Percentiles rank a stretch among this genome's conserved stretches.
Conservation (phyloP, 2,888 invertebrate genomes). For the Protonemura montana region DNA sequence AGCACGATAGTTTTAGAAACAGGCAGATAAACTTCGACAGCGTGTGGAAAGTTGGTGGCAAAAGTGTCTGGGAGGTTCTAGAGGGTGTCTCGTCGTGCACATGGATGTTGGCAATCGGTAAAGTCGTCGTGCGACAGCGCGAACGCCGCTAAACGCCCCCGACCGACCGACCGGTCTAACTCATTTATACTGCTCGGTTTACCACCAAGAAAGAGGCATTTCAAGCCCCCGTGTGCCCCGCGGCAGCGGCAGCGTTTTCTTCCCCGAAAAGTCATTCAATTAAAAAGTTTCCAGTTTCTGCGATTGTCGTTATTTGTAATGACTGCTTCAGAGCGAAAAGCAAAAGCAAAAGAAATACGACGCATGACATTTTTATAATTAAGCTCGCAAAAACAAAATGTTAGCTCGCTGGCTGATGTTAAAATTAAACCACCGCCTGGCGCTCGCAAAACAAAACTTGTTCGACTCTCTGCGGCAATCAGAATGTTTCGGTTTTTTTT, state of each 20-base stretch:
- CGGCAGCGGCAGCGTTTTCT: background rate
- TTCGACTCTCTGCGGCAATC: background rate
- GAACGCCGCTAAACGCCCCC: too few relatives aligned
- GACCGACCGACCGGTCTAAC: too few relatives aligned
- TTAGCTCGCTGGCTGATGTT: background rate
- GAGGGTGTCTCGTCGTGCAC: background rate
- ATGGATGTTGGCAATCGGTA: background rate
- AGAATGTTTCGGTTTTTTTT: background rate
- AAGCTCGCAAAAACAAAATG: background rate
- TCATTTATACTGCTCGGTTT: too few relatives aligned
- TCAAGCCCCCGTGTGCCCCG: background rate
- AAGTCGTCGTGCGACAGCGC: background rate
- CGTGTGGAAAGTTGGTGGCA: too few relatives aligned
- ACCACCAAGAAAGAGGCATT: too few relatives aligned
- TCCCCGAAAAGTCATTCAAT: background rate
- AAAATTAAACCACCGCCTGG: background rate
- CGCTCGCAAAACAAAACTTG: background rate
- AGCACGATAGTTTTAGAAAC: background rate
- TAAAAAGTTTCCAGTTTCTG: slow-evolving; percentile 1
- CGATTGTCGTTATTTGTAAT: background rate
- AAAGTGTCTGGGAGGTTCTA: too few relatives aligned
- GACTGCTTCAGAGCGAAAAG: background rate
- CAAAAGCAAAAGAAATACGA: background rate
- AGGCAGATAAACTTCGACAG: background rate
- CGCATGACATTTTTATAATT: background rate